Percentiles rank a stretch among this genome's conserved stretches.
These are phyloP conservation scores for Apotomis capreana DNA, from an alignment of 2,888 invertebrate genomes.

Conservation along the genomic window DNA sequence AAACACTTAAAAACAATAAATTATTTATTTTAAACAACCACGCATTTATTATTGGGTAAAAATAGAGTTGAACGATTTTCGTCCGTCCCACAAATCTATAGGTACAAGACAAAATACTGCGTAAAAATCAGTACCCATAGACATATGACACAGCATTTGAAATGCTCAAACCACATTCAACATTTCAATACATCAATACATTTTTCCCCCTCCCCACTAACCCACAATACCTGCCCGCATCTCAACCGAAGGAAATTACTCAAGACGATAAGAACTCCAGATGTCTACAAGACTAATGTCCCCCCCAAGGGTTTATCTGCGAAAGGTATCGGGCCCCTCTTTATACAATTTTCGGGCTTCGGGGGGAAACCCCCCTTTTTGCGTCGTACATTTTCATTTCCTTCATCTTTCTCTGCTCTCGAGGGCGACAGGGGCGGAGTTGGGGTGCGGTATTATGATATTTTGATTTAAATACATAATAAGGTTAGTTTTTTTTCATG, in stretches of 20 bases:
- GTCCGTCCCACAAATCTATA: no score
- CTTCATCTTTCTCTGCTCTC: slow-evolving; percentile 82
- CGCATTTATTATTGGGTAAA: no score
- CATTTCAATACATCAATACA: no score
- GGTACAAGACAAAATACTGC: no score
- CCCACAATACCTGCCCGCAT: slow-evolving; percentile 55
- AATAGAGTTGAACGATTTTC: no score
- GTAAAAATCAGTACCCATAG: no score
- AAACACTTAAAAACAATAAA: no score
- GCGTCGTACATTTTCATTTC: slow-evolving; percentile 83
- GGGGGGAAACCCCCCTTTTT: slow-evolving; percentile 70
- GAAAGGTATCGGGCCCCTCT: slow-evolving; percentile 79
- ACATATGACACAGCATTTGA: no score
- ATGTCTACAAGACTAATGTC: slow-evolving; percentile 77
- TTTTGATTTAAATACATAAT: not conserved
- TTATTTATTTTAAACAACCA: no score
- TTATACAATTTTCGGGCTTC: slow-evolving; percentile 81
- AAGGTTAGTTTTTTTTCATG: not conserved
- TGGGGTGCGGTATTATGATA: slow-evolving; percentile 33
- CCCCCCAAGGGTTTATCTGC: slow-evolving; percentile 69
- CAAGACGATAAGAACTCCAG: slow-evolving; percentile 75
- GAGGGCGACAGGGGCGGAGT: slow-evolving; percentile 65
- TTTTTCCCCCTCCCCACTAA: not conserved
- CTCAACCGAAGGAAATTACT: slow-evolving; percentile 70
- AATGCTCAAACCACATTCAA: no score